Conservation (phyloP, 2,888 invertebrate genomes). For the Amitus sp. region DNA sequence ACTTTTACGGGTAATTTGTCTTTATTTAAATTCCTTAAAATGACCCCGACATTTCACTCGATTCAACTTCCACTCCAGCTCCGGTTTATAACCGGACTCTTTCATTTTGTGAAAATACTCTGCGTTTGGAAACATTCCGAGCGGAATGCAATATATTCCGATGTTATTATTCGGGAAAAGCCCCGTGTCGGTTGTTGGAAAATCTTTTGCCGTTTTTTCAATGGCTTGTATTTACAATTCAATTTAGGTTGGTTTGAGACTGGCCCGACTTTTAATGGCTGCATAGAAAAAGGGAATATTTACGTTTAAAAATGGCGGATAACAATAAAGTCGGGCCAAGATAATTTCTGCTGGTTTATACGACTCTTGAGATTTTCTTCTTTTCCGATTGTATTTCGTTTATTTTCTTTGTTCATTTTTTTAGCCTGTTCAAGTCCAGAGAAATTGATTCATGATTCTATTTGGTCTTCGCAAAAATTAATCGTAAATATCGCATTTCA, state of each 20-base stretch:
- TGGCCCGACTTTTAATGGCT: constrained; percentile 11
- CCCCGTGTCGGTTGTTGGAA: constrained; percentile 52
- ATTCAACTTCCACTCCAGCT: neutral
- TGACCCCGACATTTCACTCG: neutral
- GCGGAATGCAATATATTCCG: constrained; percentile 56
- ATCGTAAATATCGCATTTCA: too few species aligned
- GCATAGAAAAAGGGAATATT: constrained; percentile 5
- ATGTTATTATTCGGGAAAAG: constrained; percentile 58
- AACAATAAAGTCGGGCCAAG: constrained; percentile 17
- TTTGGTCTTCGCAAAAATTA: too few species aligned
- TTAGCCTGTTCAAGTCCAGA: too few species aligned
- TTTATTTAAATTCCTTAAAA: constrained; percentile 7
- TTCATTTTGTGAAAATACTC: constrained; percentile 26
- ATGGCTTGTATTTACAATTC: constrained; percentile 59
- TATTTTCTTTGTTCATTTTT: too few species aligned
- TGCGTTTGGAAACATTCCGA: too few species aligned
- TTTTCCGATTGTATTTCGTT: too few species aligned
- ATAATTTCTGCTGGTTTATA: constrained; percentile 8
- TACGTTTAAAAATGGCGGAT: constrained; percentile 21
- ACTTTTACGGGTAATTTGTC: constrained; percentile 21
- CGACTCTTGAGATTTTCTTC: constrained; percentile 1
- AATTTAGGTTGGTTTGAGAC: constrained; percentile 49
- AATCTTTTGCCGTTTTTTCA: constrained; percentile 55
- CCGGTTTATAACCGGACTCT: constrained; percentile 6
- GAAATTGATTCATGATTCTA: constrained; percentile 8